A percentile compares a stretch with the other conserved stretches of the same genome.
These are phyloP conservation scores for Eleginops maclovinus DNA, from an alignment of 2,113 vertebrate genomes.

Conservation along the genomic window DNA sequence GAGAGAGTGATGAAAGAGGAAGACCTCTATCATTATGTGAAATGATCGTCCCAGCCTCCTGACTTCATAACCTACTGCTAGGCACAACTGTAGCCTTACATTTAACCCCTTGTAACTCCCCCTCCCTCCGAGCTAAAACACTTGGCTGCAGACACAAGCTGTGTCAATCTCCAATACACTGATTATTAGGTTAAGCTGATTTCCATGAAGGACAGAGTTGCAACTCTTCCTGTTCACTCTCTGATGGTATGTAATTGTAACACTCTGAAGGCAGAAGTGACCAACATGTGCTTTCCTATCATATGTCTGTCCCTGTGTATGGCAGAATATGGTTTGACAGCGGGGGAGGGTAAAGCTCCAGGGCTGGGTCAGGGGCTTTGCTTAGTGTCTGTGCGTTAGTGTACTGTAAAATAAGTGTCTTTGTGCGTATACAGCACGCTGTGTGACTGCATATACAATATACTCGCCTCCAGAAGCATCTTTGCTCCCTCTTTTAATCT, in stretches of 20 bases:
- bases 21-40: slow-evolving; percentile 48
- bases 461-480: slow-evolving; percentile 49
- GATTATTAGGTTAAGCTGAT: slow-evolving; percentile 61
- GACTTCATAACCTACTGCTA: slow-evolving; percentile 38
- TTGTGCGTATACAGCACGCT: not conserved
- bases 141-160: slow-evolving; percentile 22
- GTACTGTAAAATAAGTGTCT: slow-evolving; percentile 6
- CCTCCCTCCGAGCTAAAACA: slow-evolving; percentile 3
- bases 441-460: slow-evolving; percentile 38
- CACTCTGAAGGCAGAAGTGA: slow-evolving; percentile 15
- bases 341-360: slow-evolving; percentile 44
- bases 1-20: slow-evolving; percentile 23
- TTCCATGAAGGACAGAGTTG: slow-evolving; percentile 31
- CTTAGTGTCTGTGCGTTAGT: slow-evolving; percentile 51
- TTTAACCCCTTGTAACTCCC: not conserved
- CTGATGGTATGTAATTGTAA: slow-evolving; percentile 37
- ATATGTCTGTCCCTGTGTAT: slow-evolving; percentile 38
- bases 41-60: slow-evolving; percentile 49
- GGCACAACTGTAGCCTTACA: slow-evolving; percentile 19
- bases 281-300: slow-evolving; percentile 8
- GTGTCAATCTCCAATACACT: slow-evolving; percentile 19
- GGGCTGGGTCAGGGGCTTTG: slow-evolving; percentile 51
- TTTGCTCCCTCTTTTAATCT: slow-evolving; percentile 68
- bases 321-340: slow-evolving; percentile 55
- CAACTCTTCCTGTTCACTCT: not conserved